These are phyloP conservation scores for Pelochelys cantorii DNA, from an alignment of 2,797 vertebrate genomes.

Conservation along the genomic window DNA sequence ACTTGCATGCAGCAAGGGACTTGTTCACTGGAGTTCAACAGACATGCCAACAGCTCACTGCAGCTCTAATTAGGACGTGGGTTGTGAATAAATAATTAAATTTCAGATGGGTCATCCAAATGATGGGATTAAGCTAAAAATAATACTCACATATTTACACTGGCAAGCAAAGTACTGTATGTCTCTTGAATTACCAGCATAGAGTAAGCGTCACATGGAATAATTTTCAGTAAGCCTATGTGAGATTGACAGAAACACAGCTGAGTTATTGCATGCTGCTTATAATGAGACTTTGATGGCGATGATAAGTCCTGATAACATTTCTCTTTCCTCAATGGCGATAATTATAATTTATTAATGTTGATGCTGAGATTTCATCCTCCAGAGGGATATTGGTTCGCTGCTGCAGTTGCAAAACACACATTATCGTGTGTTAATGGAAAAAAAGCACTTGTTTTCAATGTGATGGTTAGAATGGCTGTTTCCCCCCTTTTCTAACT, in stretches of 20 bases:
- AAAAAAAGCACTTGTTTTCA: background rate
- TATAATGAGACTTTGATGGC: background rate
- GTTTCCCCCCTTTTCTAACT: background rate
- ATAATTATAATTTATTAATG: background rate
- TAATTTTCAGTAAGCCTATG: rapidly evolving
- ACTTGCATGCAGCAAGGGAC: constrained; percentile 30
- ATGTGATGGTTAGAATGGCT: background rate
- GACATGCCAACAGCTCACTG: constrained; percentile 14
- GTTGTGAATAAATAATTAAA: constrained; percentile 53
- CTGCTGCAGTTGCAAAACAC: background rate
- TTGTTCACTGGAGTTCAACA: constrained; percentile 24
- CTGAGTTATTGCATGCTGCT: background rate
- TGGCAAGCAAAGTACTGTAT: background rate
- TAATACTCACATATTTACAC: background rate
- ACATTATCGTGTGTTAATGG: background rate
- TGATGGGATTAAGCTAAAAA: constrained; percentile 16
- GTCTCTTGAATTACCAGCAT: background rate
- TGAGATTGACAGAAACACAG: background rate
- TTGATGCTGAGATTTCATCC: background rate
- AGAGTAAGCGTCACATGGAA: background rate
- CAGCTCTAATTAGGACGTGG: constrained; percentile 45
- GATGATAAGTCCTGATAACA: background rate
- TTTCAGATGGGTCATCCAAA: constrained; percentile 22
- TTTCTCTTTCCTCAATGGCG: background rate
- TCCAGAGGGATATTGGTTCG: background rate